Conservation (phyloP, 2,797 vertebrate genomes). For the Chaenodraco wilsoni region DNA sequence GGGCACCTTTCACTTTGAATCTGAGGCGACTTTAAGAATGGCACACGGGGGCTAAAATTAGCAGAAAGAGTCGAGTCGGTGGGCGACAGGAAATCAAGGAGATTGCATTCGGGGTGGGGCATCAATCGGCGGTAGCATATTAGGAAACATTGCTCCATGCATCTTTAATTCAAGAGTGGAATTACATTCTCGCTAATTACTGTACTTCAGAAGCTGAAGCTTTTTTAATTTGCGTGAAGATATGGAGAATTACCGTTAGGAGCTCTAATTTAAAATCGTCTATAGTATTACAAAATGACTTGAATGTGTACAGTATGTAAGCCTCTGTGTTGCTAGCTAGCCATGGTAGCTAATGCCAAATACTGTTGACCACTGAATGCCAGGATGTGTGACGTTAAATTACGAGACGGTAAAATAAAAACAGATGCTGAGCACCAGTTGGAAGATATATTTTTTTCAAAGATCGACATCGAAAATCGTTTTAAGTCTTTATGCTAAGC, state of each 20-base stretch:
- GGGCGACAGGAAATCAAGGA: conserved; percentile 42
- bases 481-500: too few species aligned
- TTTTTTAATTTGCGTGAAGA: conserved; percentile 34
- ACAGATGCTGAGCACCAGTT: too few species aligned
- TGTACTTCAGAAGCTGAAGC: conserved; percentile 21
- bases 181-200: conserved; percentile 53
- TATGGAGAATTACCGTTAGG: conserved; percentile 13
- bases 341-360: neutral
- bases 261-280: conserved; percentile 1
- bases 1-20: conserved; percentile 69
- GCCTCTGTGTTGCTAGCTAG: neutral
- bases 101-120: conserved; percentile 39
- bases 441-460: too few species aligned
- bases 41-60: conserved; percentile 60
- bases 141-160: conserved; percentile 50
- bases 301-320: neutral
- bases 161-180: conserved; percentile 55
- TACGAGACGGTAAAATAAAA: too few species aligned
- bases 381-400: neutral
- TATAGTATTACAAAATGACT: neutral
- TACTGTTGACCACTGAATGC: neutral
- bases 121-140: conserved; percentile 45
- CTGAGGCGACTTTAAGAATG: conserved; percentile 36
- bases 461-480: too few species aligned
- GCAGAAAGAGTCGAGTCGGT: conserved; percentile 31